Conservation (phyloP, 2,888 invertebrate species). For the Teinopalpus imperialis region DNA sequence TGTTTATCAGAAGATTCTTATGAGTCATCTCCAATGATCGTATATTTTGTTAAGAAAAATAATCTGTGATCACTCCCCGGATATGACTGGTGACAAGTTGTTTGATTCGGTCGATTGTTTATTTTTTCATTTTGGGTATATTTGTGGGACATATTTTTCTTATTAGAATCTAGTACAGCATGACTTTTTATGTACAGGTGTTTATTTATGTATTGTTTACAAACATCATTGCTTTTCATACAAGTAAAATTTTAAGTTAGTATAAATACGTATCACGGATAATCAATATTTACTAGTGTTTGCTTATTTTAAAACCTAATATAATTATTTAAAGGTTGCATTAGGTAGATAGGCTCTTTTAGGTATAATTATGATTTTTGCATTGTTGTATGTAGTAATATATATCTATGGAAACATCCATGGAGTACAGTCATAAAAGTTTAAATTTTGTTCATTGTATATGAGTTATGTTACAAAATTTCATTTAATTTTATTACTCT, state of each 20-base stretch:
- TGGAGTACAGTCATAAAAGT: too few species aligned
- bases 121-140: not conserved
- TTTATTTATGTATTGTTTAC: constrained; percentile 19
- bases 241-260: not conserved
- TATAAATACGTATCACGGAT: too few species aligned
- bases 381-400: too few species aligned
- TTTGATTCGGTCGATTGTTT: not conserved
- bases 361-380: too few species aligned
- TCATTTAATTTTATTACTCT: too few species aligned
- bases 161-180: constrained; percentile 14
- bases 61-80: constrained; percentile 6
- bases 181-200: not conserved
- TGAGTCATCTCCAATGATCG: constrained; percentile 42
- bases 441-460: too few species aligned
- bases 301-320: too few species aligned
- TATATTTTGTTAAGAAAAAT: constrained; percentile 22
- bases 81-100: constrained; percentile 10
- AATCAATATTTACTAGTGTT: too few species aligned
- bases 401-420: too few species aligned
- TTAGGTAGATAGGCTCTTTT: too few species aligned
- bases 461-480: too few species aligned
- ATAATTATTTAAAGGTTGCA: too few species aligned
- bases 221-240: constrained; percentile 12
- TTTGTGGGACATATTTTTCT: not conserved
- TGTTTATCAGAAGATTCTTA: constrained; percentile 41